phyloP scores from a whole-genome alignment of 2,797 vertebrate species.

The Typhlichthys eigenmanni region DNA sequence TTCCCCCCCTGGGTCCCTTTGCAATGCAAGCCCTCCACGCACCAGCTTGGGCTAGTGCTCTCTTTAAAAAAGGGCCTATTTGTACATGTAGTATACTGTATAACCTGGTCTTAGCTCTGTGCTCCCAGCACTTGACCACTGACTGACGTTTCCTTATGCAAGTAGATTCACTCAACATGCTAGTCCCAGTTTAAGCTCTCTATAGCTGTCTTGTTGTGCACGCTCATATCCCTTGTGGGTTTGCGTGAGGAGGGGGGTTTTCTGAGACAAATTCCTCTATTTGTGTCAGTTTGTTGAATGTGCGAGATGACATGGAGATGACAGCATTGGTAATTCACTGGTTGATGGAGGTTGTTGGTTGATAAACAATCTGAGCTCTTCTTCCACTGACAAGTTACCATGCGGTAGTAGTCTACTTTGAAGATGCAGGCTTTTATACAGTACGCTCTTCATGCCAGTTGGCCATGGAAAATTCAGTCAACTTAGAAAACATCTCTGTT shows the following conservation, averaged over 20 bases:
- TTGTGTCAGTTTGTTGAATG: too few relatives aligned
- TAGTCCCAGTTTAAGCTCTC: too few relatives aligned
- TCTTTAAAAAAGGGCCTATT: conserved; percentile 39
- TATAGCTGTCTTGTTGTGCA: not conserved
- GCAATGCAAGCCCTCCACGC: conserved; percentile 28
- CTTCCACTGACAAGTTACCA: not conserved
- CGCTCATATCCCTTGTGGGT: not conserved
- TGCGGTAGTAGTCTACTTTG: not conserved
- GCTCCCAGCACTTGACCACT: conserved; percentile 24
- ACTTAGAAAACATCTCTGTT: not conserved
- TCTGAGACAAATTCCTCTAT: too few relatives aligned
- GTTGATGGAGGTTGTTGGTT: too few relatives aligned
- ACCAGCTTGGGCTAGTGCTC: not conserved
- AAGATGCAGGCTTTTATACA: not conserved
- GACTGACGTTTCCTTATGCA: conserved; percentile 17
- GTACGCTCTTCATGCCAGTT: too few relatives aligned
- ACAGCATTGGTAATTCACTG: not conserved
- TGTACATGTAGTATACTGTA: conserved; percentile 3
- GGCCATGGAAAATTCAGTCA: conserved; percentile 2
- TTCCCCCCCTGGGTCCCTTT: conserved; percentile 37
- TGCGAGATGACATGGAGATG: too few relatives aligned
- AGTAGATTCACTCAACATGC: not conserved
- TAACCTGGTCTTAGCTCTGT: conserved; percentile 26
- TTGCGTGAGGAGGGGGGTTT: too few relatives aligned
- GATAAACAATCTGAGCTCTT: not conserved